Base-by-base conservation (phyloP, 1,140 invertebrate species). In the Latrodectus geometricus region DNA sequence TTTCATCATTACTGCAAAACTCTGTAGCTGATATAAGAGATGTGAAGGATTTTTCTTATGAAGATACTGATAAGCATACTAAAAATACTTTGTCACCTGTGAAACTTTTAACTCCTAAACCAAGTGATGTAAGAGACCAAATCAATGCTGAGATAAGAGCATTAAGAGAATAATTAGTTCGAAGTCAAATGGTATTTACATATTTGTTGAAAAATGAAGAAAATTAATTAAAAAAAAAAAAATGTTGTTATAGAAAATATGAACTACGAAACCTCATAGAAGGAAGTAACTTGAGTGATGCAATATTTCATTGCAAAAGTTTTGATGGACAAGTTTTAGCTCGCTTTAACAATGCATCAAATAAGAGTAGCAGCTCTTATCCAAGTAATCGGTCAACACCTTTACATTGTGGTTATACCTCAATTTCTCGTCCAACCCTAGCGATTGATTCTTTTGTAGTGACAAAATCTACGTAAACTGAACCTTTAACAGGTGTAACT, bases 141-240 rank as follows among this genome's bases (percentile, higher is more conserved):
- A 83, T 83, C 15, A 83, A 83, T 83, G 72, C 52, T 20, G 72
- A 83, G 66, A 83, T 83, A 48, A 72, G 81, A 52, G 81, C 81
- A 11, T 48, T 83, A 14, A 61, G 81, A 52, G 81, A 83, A 52
- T 72, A 83, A 35, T 68, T 83, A 52, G 72, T 83, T 8, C 23
- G 81, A 65, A 83, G 81, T 15, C 81, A 83, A 75, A 72, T 83
- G 49, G 48, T 83, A 66, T 83, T 83, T 52, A 75, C 81, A 11
- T 83, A 83, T 66, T 68, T 83, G 81, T 52, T 83, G 49, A 83
- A 83, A 66, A 72, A 83, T 83, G 56, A 21, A 9, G 81, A 83
- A 75, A 69, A 75, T 52, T 17, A 9, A n/a, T 48, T 72, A 61
- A 83, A 83, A 66, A 83, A n/a, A n/a, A n/a, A n/a, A n/a, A n/a